Evolutionary conservation across 2,888 invertebrate species (phyloP), one percentile per base, ranked within the genome.

Genomic region (Herminia tarsipennalis): DNA sequence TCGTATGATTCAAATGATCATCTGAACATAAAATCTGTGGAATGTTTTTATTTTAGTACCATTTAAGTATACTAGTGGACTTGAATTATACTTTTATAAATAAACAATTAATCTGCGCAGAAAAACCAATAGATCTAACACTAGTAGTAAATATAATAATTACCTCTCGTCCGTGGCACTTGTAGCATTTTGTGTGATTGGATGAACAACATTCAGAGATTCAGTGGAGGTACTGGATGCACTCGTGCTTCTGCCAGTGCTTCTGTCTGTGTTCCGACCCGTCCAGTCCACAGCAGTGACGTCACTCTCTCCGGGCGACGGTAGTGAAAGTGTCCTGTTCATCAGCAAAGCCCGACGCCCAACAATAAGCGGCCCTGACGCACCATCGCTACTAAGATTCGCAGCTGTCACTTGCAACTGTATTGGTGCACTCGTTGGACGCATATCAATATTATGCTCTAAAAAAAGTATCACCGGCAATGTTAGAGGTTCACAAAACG

Each of bases 341-440:
- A 90, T 90, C 20, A 90, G 66, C 58, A 91, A 72, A 9, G 90
- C 81, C 38, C 86, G 73, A 1, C 90, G 83, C 4, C 90, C 90
- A 5, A 90, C 82, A 36, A 91, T 89, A 35, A 90, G 70, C 9
- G 90, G 91, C 1, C 88, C 88, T 4, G 90, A 85, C 10, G 83
- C 75, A 9, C 84, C 84, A 57, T 86, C 88, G 38, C 76, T 81
- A 54, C 81, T 88, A n/a, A 90, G 66, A 74, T 89, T 89, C 1
- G 89, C 86, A 13, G 90, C 87, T 9, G 89, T 88, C 28, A 90
- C 86, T 76, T 90, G 90, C 52, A 90, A 71, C 63, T 90, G 90
- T 70, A 91, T 86, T 1, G 91, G 91, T 6, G 89, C 87, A 62
- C 88, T 90, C 0, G 88, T 88, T 18, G 91, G 91, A 24, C 90